Evolutionary conservation across 2,888 invertebrate genomes (phyloP).

Genomic region (Lepidocyrtoides sp.): DNA sequence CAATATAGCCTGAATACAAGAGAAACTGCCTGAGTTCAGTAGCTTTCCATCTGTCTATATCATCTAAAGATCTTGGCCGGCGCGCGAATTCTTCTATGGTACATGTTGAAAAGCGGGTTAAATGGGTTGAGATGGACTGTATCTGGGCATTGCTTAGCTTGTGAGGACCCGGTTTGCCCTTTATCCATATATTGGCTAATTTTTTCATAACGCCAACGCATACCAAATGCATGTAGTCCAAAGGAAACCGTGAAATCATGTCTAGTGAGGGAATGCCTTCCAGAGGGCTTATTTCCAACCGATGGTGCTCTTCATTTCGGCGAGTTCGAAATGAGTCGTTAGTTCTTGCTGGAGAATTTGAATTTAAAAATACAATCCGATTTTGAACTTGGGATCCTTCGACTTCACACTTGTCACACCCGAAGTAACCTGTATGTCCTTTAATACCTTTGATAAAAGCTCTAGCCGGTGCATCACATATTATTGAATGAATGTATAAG

Average conservation of each 20-base stretch:
- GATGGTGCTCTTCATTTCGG: slow-evolving; percentile 30
- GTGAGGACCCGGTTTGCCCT: background rate
- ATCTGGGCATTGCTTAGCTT: background rate
- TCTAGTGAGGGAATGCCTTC: background rate
- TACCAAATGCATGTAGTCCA: slow-evolving; percentile 70
- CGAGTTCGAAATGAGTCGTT: background rate
- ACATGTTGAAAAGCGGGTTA: background rate
- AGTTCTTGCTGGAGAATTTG: background rate
- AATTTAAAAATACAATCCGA: background rate
- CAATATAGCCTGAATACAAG: slow-evolving; percentile 84
- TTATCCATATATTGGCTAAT: slow-evolving; percentile 12
- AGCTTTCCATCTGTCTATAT: slow-evolving; percentile 85
- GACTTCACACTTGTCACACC: slow-evolving; percentile 44
- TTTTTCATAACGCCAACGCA: slow-evolving; percentile 62
- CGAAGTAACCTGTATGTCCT: slow-evolving; percentile 44
- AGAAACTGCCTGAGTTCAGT: slow-evolving; percentile 85
- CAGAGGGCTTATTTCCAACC: background rate
- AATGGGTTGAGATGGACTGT: background rate
- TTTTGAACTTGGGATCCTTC: background rate
- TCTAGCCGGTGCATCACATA: slow-evolving; percentile 48
- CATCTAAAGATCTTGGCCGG: slow-evolving; percentile 82
- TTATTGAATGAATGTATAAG: slow-evolving; percentile 4
- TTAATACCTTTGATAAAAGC: slow-evolving; percentile 40
- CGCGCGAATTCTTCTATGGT: slow-evolving; percentile 82
- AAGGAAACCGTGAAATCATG: slow-evolving; percentile 24